These are phyloP conservation scores for Tethea ocularis DNA, from an alignment of 2,888 invertebrate genomes.

Conservation along the genomic window DNA sequence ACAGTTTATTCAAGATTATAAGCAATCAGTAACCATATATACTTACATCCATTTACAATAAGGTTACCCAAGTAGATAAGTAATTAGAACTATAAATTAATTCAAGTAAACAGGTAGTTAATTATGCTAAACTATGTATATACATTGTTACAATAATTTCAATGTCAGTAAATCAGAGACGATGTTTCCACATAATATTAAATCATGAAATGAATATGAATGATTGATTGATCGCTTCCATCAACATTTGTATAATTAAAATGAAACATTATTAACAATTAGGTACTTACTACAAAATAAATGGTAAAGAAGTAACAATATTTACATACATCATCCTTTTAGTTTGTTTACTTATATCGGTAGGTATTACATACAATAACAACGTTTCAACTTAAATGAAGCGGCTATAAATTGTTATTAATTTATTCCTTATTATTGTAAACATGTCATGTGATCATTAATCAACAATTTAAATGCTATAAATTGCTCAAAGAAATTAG, in stretches of 20 bases:
- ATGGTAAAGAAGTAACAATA: not conserved
- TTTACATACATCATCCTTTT: not conserved
- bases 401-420: not conserved
- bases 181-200: not conserved
- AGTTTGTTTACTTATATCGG: not conserved
- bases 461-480: not conserved
- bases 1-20: no score
- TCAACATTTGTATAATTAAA: not conserved
- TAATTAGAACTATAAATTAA: not conserved
- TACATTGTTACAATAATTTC: not conserved
- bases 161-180: not conserved
- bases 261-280: no score
- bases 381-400: not conserved
- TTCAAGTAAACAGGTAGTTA: not conserved
- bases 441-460: slow-evolving; percentile 2
- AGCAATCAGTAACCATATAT: no score
- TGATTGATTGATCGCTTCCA: not conserved
- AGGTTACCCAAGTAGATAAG: no score
- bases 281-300: not conserved
- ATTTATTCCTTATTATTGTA: not conserved
- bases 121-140: not conserved
- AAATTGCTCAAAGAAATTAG: not conserved
- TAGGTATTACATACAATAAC: not conserved
- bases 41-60: no score
- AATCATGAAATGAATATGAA: not conserved